Percentiles rank a stretch among this genome's conserved stretches.
Conservation (phyloP, 2,888 invertebrate genomes). For the Lasioglossum figueresi region DNA sequence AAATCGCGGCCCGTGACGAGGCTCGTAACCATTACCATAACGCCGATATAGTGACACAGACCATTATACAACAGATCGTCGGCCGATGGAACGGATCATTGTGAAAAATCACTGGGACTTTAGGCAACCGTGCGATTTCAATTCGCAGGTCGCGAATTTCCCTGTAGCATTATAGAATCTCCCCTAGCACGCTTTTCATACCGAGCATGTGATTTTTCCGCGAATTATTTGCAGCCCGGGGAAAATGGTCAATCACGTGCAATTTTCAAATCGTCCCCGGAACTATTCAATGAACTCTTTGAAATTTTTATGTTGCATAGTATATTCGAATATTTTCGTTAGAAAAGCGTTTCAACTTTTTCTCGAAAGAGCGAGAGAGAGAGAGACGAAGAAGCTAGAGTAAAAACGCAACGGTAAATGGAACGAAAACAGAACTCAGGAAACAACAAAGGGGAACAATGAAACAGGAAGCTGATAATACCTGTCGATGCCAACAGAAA, state of each 20-base stretch:
- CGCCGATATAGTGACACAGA: background rate
- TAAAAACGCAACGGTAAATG: background rate
- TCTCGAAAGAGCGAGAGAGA: background rate
- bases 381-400: no score
- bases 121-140: background rate
- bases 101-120: background rate
- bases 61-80: constrained; percentile 1
- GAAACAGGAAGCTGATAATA: background rate
- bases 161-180: background rate
- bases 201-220: background rate
- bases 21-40: background rate
- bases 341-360: background rate
- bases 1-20: background rate
- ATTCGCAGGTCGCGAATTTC: background rate
- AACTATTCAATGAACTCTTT: background rate
- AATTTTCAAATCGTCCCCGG: background rate
- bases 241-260: background rate
- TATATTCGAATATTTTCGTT: background rate
- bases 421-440: background rate
- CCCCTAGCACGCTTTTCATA: background rate
- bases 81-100: background rate
- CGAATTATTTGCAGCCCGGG: background rate
- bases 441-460: background rate
- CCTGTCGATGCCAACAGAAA: background rate
- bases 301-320: background rate